A percentile compares a stretch with the other conserved stretches of the same genome.
Conservation (phyloP, 1,140 invertebrate genomes). For the Drosophila dunni region DNA sequence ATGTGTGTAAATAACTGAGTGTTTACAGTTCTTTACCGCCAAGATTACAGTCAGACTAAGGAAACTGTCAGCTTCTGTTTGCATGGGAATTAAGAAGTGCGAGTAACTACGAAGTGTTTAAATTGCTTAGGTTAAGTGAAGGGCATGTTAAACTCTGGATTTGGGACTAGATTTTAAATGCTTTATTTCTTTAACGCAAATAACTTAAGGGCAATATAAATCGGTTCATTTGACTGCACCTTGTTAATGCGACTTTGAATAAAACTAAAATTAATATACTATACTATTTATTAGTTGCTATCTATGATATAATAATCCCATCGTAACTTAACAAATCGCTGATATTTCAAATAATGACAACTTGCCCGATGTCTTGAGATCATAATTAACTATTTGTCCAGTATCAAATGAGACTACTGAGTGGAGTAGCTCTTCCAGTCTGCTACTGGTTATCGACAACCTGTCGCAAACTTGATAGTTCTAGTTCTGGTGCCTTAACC, state of each 20-base stretch:
- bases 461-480: conserved; percentile 47
- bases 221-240: too few species aligned
- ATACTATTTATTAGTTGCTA: too few species aligned
- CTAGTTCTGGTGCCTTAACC: conserved; percentile 33
- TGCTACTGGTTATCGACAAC: conserved; percentile 32
- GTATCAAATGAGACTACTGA: background rate
- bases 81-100: conserved; percentile 1
- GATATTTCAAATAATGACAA: background rate
- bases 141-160: background rate
- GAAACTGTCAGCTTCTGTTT: conserved; percentile 32
- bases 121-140: conserved; percentile 5
- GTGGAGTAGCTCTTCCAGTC: background rate
- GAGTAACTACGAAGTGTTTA: background rate
- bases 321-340: conserved; percentile 5
- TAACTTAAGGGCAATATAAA: too few species aligned
- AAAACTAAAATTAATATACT: too few species aligned
- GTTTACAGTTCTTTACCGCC: conserved; percentile 36
- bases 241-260: too few species aligned
- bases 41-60: conserved; percentile 33
- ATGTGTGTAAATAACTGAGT: conserved; percentile 33
- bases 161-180: background rate
- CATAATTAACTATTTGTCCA: conserved; percentile 20
- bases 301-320: too few species aligned
- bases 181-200: background rate
- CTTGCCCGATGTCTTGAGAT: conserved; percentile 8